Evolutionary conservation across 2,113 vertebrate species (phyloP).

Genomic region (Boleophthalmus pectinirostris): DNA sequence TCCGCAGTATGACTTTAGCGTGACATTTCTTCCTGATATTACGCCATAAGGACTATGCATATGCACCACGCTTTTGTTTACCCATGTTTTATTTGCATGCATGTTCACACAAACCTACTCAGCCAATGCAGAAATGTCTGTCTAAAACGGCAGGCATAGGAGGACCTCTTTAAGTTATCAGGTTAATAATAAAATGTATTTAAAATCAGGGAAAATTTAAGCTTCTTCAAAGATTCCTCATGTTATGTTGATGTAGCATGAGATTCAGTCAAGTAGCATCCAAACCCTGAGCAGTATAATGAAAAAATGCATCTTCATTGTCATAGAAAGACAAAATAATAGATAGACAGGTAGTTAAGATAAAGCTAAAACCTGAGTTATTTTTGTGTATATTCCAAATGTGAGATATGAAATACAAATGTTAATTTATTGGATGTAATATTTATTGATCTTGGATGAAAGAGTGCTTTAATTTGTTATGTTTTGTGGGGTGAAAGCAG

Average conservation of each 20-base stretch:
- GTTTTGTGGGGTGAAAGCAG: constrained; percentile 45
- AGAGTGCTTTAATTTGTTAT: constrained; percentile 57
- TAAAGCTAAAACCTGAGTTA: constrained; percentile 30
- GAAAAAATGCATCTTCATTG: constrained; percentile 15
- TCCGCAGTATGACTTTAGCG: background rate
- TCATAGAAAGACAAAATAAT: constrained; percentile 30
- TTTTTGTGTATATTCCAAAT: constrained; percentile 20
- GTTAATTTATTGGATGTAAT: constrained; percentile 69
- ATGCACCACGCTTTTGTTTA: constrained; percentile 52
- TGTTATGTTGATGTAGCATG: constrained; percentile 60
- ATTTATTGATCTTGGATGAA: constrained; percentile 60
- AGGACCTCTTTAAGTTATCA: constrained; percentile 36
- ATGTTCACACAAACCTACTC: constrained; percentile 20
- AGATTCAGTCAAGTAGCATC: constrained; percentile 55
- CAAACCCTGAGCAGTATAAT: constrained; percentile 32
- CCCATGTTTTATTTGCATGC: constrained; percentile 32
- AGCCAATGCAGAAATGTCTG: constrained; percentile 2
- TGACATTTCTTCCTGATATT: constrained; percentile 38
- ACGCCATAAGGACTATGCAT: constrained; percentile 76
- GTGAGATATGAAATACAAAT: constrained; percentile 48
- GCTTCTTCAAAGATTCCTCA: constrained; percentile 28
- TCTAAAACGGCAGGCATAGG: constrained; percentile 9
- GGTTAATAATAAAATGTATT: constrained; percentile 21
- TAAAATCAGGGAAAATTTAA: constrained; percentile 52
- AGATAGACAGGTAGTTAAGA: constrained; percentile 17